These are phyloP conservation scores for Lasioglossum lativentre DNA, from an alignment of 2,888 invertebrate genomes.

Conservation along the genomic window DNA sequence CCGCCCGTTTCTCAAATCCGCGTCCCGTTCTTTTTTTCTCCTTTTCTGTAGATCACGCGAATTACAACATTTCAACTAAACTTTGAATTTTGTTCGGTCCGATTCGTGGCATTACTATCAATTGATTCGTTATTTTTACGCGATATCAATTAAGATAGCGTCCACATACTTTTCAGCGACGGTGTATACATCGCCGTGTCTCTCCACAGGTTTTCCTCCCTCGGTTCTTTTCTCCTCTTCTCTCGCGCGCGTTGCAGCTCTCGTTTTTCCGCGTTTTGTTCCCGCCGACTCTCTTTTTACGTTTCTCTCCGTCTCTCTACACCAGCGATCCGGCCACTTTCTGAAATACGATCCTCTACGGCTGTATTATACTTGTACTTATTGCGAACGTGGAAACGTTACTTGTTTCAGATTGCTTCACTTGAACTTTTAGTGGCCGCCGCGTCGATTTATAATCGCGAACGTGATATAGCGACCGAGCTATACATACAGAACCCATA, in stretches of 20 bases:
- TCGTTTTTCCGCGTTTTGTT: not conserved
- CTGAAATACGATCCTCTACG: constrained; percentile 37
- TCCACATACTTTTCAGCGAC: not conserved
- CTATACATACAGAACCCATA: not conserved
- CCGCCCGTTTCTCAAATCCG: not conserved
- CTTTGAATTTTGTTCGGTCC: not conserved
- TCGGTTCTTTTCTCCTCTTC: not conserved
- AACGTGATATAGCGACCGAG: not conserved
- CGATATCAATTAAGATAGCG: not conserved
- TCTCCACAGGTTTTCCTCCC: not conserved
- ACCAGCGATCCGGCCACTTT: constrained; percentile 18
- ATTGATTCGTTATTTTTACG: not conserved
- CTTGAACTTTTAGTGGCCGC: not conserved
- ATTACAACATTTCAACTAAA: not conserved
- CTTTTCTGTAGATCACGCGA: not conserved
- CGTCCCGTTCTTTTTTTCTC: not conserved
- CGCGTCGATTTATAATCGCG: constrained; percentile 29
- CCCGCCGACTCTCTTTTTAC: not conserved
- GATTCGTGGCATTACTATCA: too few relatives aligned
- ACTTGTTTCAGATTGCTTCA: constrained; percentile 29
- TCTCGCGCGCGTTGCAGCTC: not conserved
- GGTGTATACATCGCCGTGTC: not conserved
- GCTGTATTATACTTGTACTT: constrained; percentile 35
- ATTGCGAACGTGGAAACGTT: constrained; percentile 35
- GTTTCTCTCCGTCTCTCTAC: constrained; percentile 3